These are phyloP conservation scores for Mus musculus DNA, from an alignment of 2,113 vertebrate species.

Conservation along the genomic window GRCm39 chr12:4186001-4186500, in stretches of 20 bases:
- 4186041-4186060: background rate
- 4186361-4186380: too few relatives aligned
- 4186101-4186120: background rate
- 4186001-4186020: background rate
- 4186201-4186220: background rate
- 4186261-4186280: background rate
- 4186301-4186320: background rate
- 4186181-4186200: background rate
- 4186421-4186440: background rate
- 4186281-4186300: background rate
- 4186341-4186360: background rate
- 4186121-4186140: background rate
- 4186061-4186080: background rate
- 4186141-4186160: background rate
- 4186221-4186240: background rate
- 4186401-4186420: background rate
- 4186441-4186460: background rate
- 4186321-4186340: background rate
- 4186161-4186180: background rate
- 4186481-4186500: background rate
- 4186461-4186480: background rate
- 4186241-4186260: background rate
- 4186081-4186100: background rate
- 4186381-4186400: background rate
- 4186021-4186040: background rate